Evolutionary conservation across 2,113 vertebrate species (phyloP).

Genomic region (Xenus cinereus): DNA sequence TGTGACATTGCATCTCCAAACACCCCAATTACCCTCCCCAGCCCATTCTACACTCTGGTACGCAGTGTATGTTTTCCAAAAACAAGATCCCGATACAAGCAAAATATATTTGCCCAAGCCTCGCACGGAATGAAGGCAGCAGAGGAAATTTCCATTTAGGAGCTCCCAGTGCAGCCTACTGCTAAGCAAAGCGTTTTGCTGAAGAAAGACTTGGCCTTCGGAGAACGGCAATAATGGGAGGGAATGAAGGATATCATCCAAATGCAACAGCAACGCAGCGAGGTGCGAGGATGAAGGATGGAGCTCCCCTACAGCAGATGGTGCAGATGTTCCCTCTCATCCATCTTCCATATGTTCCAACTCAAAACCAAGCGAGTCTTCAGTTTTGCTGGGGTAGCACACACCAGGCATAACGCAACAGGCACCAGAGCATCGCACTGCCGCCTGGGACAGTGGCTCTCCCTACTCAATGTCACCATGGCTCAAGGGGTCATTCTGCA

Average conservation of each 20-base stretch:
- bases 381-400: background rate
- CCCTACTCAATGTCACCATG: background rate
- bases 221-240: accelerated
- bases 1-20: accelerated
- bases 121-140: background rate
- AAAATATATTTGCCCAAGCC: background rate
- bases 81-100: accelerated
- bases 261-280: accelerated
- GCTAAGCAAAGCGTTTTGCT: background rate
- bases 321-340: background rate
- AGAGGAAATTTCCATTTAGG: background rate
- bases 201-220: background rate
- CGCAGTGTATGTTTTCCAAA: accelerated
- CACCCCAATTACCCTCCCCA: background rate
- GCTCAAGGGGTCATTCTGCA: background rate
- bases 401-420: accelerated
- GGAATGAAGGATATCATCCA: background rate
- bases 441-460: accelerated
- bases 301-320: background rate
- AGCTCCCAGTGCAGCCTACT: background rate
- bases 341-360: background rate
- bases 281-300: background rate
- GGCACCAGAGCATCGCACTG: background rate
- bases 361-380: background rate
- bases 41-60: background rate